phyloP scores from a whole-genome alignment of 1,140 invertebrate species.

The Eupeodes corollae region DNA sequence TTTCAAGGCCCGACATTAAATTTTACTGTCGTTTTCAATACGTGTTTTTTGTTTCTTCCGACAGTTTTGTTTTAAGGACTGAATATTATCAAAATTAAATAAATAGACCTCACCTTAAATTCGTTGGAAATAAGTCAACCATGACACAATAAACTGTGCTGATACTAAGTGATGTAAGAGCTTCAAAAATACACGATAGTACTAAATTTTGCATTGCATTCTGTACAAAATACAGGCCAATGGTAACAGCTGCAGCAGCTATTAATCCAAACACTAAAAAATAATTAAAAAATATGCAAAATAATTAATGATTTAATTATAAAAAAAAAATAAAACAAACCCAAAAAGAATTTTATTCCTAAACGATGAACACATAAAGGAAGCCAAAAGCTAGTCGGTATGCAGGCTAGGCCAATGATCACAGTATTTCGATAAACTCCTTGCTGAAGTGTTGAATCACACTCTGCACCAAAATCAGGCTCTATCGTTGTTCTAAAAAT shows the following conservation, averaged over 20 bases:
- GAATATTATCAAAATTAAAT: too few species aligned
- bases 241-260: slow-evolving; percentile 57
- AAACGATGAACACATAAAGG: slow-evolving; percentile 59
- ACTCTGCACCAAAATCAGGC: slow-evolving; percentile 7
- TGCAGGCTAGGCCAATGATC: slow-evolving; percentile 59
- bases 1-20: too few species aligned
- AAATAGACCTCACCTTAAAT: slow-evolving; percentile 60
- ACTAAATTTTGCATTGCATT: slow-evolving; percentile 57
- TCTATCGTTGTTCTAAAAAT: slow-evolving; percentile 29
- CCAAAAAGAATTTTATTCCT: slow-evolving; percentile 62
- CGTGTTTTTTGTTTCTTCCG: too few species aligned
- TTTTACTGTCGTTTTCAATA: too few species aligned
- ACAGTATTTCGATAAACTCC: slow-evolving; percentile 60
- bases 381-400: slow-evolving; percentile 59
- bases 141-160: slow-evolving; percentile 63
- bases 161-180: slow-evolving; percentile 60
- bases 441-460: slow-evolving; percentile 40
- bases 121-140: slow-evolving; percentile 65
- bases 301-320: neutral
- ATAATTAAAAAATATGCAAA: neutral
- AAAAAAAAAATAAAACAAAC: slow-evolving; percentile 34
- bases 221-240: slow-evolving; percentile 63
- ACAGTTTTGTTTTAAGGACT: too few species aligned
- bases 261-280: slow-evolving; percentile 50
- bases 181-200: slow-evolving; percentile 63